These are phyloP conservation scores for Perca flavescens DNA, from an alignment of 2,113 vertebrate species.

Conservation along the genomic window DNA sequence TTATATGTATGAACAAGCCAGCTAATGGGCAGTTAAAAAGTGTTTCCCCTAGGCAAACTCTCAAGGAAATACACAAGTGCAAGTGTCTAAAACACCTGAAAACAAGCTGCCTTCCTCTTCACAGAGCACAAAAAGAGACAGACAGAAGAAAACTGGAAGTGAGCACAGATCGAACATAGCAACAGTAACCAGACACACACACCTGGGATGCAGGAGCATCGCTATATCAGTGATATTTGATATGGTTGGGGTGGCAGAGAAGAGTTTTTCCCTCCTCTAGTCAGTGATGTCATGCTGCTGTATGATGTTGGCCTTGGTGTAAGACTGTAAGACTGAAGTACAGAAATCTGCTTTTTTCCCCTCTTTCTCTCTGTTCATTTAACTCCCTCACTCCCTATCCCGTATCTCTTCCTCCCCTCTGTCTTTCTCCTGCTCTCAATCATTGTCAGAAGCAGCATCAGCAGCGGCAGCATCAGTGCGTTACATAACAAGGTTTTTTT, in stretches of 20 bases:
- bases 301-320: conserved; percentile 40
- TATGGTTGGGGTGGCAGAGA: conserved; percentile 25
- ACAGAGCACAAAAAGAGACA: not conserved
- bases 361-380: conserved; percentile 12
- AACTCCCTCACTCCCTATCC: conserved; percentile 28
- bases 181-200: conserved; percentile 43
- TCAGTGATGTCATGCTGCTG: conserved; percentile 77
- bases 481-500: conserved; percentile 82
- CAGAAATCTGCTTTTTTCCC: conserved; percentile 27
- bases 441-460: conserved; percentile 55
- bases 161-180: not conserved
- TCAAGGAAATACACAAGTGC: not conserved
- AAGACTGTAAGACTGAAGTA: conserved; percentile 51
- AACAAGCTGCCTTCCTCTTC: not conserved
- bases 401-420: conserved; percentile 23
- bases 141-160: not conserved
- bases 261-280: conserved; percentile 28
- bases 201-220: conserved; percentile 49
- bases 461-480: conserved; percentile 65
- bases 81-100: not conserved
- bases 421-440: conserved; percentile 43
- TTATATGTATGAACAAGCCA: not conserved
- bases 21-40: not conserved
- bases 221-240: conserved; percentile 61
- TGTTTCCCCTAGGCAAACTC: not conserved